Base-by-base conservation (phyloP, 1,140 invertebrate species). In the Pseudomyrmex flavicornis region DNA sequence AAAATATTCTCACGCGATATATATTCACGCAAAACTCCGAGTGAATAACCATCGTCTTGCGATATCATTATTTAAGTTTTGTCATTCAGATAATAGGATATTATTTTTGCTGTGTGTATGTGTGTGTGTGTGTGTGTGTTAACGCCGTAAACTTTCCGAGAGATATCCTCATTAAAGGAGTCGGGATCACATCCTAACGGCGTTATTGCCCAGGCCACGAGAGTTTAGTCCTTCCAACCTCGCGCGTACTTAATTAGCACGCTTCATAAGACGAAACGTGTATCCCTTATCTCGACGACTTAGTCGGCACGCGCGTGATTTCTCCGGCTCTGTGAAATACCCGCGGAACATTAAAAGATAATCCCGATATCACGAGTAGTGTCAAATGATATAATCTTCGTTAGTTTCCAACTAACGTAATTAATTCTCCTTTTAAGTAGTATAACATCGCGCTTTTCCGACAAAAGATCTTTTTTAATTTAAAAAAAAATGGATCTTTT, bases 111-210 rank as follows among this genome's bases (percentile, higher is more conserved):
- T 50, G 26, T 44, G 10, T 15, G 1, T 0, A 13, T 10, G 22
- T 56, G 46, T 44, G 12, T 17, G 2, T 0, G n/a, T 10, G 22
- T 56, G 46, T 44, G 15, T 15, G 2, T 0, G 13, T 12, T n/a
- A 48, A n/a, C 15, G 7, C 3, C 15, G 15, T 56, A 26, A 85
- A 80, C 13, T 68, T 80, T 62, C 35, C 15, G 44, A 59, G 44
- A 9, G 15, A 52, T 10, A 59, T 69, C 20, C 44, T 58, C 35
- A 69, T 48, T 48, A 50, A 75, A 80, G 26, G 15, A 58, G 7
- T 35, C 13, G 22, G 82, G 76, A 85, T 85, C 54, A 50, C 59
- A 82, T 82, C 15, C 56, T 85, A 80, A 48, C 10, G 50, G 44
- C 50, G 61, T 86, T 85, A 85, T 82, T 74, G 66, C 48, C 54